A percentile compares a stretch with the other conserved stretches of the same genome.
Conservation (phyloP, 2,797 vertebrate genomes). For the Zalophus californianus region DNA sequence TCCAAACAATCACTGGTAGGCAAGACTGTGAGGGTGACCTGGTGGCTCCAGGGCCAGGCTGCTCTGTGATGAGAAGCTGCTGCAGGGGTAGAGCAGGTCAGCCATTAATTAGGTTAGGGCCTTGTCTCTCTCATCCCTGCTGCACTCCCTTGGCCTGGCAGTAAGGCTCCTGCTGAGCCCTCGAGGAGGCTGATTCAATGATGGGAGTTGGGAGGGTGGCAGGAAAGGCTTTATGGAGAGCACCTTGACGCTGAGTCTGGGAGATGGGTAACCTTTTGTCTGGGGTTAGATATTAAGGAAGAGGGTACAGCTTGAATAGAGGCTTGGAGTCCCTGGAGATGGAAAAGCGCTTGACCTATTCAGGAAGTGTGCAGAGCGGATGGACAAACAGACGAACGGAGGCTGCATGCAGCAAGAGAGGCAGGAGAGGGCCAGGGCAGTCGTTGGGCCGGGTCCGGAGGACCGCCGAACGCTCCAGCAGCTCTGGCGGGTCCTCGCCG, state of each 20-base stretch:
- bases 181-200: neutral
- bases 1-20: neutral
- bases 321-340: neutral
- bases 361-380: neutral
- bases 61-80: constrained; percentile 51
- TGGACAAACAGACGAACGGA: neutral
- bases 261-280: neutral
- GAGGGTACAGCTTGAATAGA: neutral
- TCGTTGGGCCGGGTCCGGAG: neutral
- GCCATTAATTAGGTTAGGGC: neutral
- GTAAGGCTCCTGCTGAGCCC: neutral
- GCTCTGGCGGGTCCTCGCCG: neutral
- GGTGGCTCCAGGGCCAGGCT: neutral
- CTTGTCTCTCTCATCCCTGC: neutral
- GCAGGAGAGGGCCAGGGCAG: neutral
- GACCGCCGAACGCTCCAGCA: neutral
- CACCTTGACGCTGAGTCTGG: neutral
- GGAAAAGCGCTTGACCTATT: fast-evolving
- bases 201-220: neutral
- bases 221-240: neutral
- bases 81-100: constrained; percentile 51
- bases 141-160: neutral
- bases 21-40: neutral
- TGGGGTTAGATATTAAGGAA: neutral
- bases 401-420: neutral